Conservation (phyloP, 2,888 invertebrate species). For the Spodoptera picta region DNA sequence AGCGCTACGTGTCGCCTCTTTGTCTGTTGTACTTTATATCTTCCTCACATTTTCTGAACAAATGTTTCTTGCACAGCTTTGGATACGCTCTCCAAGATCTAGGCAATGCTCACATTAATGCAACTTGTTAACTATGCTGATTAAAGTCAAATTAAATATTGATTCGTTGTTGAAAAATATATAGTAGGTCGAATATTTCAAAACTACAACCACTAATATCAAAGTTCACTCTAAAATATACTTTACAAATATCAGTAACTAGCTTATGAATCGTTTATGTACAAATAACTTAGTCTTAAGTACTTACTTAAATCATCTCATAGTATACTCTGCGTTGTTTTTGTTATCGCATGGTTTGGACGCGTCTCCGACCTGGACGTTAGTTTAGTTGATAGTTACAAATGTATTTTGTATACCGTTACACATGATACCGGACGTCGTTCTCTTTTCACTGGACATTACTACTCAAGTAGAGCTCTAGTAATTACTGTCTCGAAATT, state of each 20-base stretch:
- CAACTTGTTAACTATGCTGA: constrained; percentile 15
- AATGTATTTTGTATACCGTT: constrained; percentile 52
- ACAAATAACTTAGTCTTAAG: constrained; percentile 61
- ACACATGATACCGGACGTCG: constrained; percentile 55
- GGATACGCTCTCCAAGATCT: constrained; percentile 5
- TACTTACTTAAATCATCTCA: constrained; percentile 57
- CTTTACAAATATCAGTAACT: constrained; percentile 56
- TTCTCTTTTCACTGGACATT: constrained; percentile 64
- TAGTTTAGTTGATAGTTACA: constrained; percentile 47
- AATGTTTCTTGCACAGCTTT: constrained; percentile 12
- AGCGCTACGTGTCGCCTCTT: constrained; percentile 5
- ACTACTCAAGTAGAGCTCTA: constrained; percentile 31
- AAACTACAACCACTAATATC: constrained; percentile 38
- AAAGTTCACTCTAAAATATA: constrained; percentile 42
- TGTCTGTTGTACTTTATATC: constrained; percentile 15
- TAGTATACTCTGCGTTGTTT: constrained; percentile 52
- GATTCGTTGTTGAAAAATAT: constrained; percentile 7
- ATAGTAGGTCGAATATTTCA: constrained; percentile 35
- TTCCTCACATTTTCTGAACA: constrained; percentile 16
- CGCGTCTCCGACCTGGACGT: constrained; percentile 37
- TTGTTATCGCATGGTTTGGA: constrained; percentile 47
- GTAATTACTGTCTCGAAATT: constrained; percentile 41
- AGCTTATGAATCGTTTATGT: constrained; percentile 61
- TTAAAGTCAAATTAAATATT: constrained; percentile 9
- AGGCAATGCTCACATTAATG: constrained; percentile 13